Evolutionary conservation across 1,140 invertebrate genomes (phyloP), one percentile per base, ranked within the genome.

Genomic region (Dendrolimus punctatus): DNA sequence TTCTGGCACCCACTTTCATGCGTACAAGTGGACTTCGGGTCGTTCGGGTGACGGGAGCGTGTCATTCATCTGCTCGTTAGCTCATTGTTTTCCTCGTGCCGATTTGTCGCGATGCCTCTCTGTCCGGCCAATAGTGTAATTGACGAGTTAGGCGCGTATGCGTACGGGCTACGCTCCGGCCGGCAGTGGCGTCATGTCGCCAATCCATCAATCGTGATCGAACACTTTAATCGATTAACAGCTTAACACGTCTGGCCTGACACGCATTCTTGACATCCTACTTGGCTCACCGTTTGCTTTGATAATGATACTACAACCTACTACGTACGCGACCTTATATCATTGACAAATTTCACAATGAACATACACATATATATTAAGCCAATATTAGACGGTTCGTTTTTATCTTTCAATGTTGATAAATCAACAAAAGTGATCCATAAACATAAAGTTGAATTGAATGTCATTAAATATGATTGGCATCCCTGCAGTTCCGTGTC

Each of bases 11-110:
- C 71, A 71, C 73, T 73, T 72, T 61, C 47, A 59, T 68, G 69
- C 71, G 74, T 80, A 75, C 69, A 76, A 80, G 76, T 82, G 75
- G 67, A 58, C 61, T 70, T 64, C 64, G 71, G 62, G 66, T 51
- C 43, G 53, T 62, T 65, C 64, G 67, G 23, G 60, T 63, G 62
- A 61, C 63, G 71, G 62, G 63, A 75, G 61, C 68, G 59, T 82
- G 80, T 83, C 83, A 86, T 86, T 86, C 83, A 84, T 86, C 76
- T 75, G 71, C 68, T 80, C 73, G 72, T 74, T 76, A 73, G 73
- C 76, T 70, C 77, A 78, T 83, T 82, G 82, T 83, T 76, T 76
- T 82, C 69, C 65, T 75, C 71, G 70, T 64, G 70, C 75, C 77
- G 73, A 80, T 79, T 80, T 69, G 76, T 72, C 66, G 60, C 55